Percentiles rank a stretch among this genome's conserved stretches.
phyloP scores from a whole-genome alignment of 2,888 invertebrate genomes.

The Athalia rosae region DNA sequence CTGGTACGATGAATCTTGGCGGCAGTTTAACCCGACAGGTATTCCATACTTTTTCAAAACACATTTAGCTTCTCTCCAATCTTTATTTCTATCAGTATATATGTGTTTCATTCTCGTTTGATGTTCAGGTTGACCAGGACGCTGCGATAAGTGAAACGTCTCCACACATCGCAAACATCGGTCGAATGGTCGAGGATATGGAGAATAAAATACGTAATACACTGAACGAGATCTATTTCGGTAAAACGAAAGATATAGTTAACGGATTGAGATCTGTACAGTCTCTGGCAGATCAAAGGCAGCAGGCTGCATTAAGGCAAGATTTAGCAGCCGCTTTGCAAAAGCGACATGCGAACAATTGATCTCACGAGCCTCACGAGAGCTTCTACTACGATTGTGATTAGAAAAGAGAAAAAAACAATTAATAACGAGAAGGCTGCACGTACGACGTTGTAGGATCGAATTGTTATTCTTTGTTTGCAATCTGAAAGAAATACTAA shows the following conservation, averaged over 20 bases:
- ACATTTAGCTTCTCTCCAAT: no score
- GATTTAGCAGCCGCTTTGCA: slow-evolving; percentile 90
- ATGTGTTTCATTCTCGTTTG: background rate
- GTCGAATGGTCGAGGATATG: slow-evolving; percentile 99
- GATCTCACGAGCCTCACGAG: slow-evolving; percentile 66
- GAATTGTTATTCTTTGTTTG: slow-evolving; percentile 27
- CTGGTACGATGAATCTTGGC: slow-evolving; percentile 99
- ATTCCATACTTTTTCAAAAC: no score
- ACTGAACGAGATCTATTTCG: slow-evolving; percentile 98
- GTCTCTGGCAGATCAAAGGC: slow-evolving; percentile 88
- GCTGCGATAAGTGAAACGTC: slow-evolving; percentile 92
- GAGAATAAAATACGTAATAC: slow-evolving; percentile 99
- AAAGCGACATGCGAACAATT: slow-evolving; percentile 84
- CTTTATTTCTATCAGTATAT: background rate
- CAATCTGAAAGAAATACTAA: slow-evolving; percentile 6
- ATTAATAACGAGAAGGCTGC: background rate
- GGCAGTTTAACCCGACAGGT: slow-evolving; percentile 98
- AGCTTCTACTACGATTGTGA: slow-evolving; percentile 69
- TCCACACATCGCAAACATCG: slow-evolving; percentile 99
- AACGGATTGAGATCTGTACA: slow-evolving; percentile 92
- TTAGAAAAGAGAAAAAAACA: slow-evolving; percentile 57
- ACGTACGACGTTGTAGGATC: slow-evolving; percentile 26
- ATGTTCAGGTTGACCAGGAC: slow-evolving; percentile 90
- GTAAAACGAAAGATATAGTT: slow-evolving; percentile 98
- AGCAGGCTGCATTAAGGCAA: slow-evolving; percentile 89